Conservation (phyloP, 2,797 vertebrate species). For the Chaenodraco wilsoni region DNA sequence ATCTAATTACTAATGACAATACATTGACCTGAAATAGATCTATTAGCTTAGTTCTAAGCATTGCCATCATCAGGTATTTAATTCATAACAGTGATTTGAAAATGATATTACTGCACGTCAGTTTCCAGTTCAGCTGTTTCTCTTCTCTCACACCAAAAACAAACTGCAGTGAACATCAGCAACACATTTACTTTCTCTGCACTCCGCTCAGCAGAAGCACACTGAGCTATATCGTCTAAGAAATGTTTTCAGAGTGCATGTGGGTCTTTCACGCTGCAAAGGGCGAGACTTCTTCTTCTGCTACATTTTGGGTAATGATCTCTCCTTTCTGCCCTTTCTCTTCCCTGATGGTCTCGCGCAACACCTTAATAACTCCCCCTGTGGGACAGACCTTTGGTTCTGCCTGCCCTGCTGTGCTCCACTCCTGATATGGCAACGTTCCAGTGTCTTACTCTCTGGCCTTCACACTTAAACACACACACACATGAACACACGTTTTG, state of each 20-base stretch:
- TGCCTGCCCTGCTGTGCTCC: slow-evolving; percentile 44
- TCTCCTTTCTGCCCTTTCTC: slow-evolving; percentile 52
- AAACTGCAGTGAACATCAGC: slow-evolving; percentile 28
- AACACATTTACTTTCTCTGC: slow-evolving; percentile 1
- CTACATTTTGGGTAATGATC: slow-evolving; percentile 65
- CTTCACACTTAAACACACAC: neutral
- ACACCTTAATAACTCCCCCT: slow-evolving; percentile 60
- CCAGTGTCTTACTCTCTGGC: slow-evolving; percentile 37
- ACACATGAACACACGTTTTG: neutral
- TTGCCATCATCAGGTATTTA: slow-evolving; percentile 1
- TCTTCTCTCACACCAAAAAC: neutral
- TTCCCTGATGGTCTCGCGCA: slow-evolving; percentile 42
- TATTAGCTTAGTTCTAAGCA: neutral
- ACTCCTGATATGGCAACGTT: slow-evolving; percentile 48
- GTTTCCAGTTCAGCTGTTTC: neutral
- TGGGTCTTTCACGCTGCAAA: slow-evolving; percentile 16
- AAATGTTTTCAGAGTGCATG: slow-evolving; percentile 15
- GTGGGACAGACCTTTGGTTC: slow-evolving; percentile 64
- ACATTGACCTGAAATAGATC: slow-evolving; percentile 14
- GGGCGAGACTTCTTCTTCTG: slow-evolving; percentile 40
- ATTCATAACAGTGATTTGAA: neutral
- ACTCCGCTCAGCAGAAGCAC: slow-evolving; percentile 12
- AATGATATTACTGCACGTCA: slow-evolving; percentile 2
- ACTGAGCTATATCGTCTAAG: slow-evolving; percentile 33
- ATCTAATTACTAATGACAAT: slow-evolving; percentile 3